Conservation (phyloP, 2,113 vertebrate species). For the Thunnus thynnus region DNA sequence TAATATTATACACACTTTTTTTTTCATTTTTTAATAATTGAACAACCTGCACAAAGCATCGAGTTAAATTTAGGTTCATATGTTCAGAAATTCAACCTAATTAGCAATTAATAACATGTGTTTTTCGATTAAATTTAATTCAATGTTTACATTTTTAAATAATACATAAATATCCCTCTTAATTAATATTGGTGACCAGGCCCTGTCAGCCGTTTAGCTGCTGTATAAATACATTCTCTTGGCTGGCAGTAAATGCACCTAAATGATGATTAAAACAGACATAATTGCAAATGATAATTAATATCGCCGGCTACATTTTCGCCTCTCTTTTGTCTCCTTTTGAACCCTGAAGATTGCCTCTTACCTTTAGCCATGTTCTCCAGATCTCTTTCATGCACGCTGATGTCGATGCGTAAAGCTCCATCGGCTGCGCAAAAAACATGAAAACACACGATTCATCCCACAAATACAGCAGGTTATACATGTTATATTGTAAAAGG, state of each 20-base stretch:
- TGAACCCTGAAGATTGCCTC: conserved; percentile 46
- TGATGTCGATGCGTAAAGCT: conserved; percentile 87
- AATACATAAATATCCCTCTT: not conserved
- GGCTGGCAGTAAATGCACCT: not conserved
- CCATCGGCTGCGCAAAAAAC: conserved; percentile 86
- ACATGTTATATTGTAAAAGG: not conserved
- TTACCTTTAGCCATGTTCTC: conserved; percentile 97
- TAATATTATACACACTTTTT: not conserved
- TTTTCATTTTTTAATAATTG: conserved; percentile 5
- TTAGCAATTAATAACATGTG: not conserved
- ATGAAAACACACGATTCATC: conserved; percentile 6
- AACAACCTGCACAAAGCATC: not conserved
- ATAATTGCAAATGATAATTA: conserved; percentile 36
- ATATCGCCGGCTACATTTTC: not conserved
- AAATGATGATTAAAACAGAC: not conserved
- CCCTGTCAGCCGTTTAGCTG: not conserved
- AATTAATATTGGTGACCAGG: not conserved
- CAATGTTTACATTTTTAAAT: not conserved
- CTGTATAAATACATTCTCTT: not conserved
- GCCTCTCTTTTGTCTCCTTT: not conserved
- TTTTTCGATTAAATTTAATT: not conserved
- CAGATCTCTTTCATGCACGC: conserved; percentile 91
- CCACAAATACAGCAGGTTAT: not conserved
- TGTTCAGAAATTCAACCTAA: not conserved
- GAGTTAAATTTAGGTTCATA: not conserved